Evolutionary conservation across 2,113 vertebrate genomes (phyloP), one percentile per base, ranked within the genome.

Genomic region (Labeo catla): DNA sequence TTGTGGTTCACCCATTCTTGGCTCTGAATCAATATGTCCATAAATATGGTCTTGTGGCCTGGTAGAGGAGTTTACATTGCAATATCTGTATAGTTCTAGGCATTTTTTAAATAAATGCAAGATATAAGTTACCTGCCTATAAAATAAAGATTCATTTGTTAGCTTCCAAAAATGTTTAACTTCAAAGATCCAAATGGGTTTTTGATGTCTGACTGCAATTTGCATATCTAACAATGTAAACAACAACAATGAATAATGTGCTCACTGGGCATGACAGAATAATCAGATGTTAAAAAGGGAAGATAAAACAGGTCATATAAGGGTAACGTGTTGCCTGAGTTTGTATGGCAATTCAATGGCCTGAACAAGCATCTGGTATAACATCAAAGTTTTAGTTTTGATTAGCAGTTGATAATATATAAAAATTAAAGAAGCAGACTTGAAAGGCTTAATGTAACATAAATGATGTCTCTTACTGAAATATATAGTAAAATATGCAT

Each of bases 181-280:
- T 80, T 23, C 21, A 80, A 16, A 9, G 12, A 80, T 63, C 13
- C 1, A 54, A 78, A 63, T 2, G 7, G 45, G 78, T n/a, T 49
- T 79, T 68, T 81, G 61, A 36, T 68, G 61, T 66, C 45, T 36
- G 39, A 66, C 49, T 81, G 2, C 6, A 49, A 81, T 34, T 81
- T 66, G 43, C 79, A 82, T 68, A 65, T 65, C 83, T 76, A 23
- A 47, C 54, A 47, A 59, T 66, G 19, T 23, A 65, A 77, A 78
- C 45, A 52, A 52, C 47, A 66, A 49, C 61, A 77, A 76, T 34
- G 13, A 76, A 45, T 63, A 52, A 52, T 50, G 19, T 78, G 45
- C 23, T 77, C 49, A 23, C 76, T 3, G 8, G 21, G 76, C 61
- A 36, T 63, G 47, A 70, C n/a, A 82, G 23, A 68, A 68, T 68